Conservation (phyloP, 2,888 invertebrate species). For the Nemapogon koenigi region DNA sequence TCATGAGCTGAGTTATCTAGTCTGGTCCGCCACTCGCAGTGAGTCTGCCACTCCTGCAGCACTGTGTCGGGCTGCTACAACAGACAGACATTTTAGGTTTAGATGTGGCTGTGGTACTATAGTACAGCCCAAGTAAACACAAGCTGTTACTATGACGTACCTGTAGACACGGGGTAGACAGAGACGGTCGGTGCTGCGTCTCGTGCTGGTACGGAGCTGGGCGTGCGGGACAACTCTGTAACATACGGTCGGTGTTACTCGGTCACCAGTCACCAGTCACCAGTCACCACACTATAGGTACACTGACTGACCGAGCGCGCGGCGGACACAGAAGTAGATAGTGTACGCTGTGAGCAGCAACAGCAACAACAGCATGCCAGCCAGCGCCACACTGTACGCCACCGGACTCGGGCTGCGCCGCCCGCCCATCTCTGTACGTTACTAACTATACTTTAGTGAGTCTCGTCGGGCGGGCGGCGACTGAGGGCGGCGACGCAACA, state of each 20-base stretch:
- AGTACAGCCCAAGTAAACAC: too few species aligned
- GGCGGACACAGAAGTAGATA: constrained; percentile 42
- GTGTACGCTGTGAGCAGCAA: constrained; percentile 43
- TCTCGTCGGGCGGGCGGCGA: neutral
- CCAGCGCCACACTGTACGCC: constrained; percentile 49
- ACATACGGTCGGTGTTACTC: neutral
- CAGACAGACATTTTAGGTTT: too few species aligned
- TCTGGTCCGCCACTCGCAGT: too few species aligned
- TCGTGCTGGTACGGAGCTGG: neutral
- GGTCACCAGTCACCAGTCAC: constrained; percentile 12
- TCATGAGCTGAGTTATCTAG: too few species aligned
- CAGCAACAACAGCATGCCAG: constrained; percentile 35
- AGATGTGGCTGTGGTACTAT: too few species aligned
- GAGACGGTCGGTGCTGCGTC: neutral
- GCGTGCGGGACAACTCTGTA: constrained; percentile 3
- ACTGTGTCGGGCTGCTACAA: too few species aligned
- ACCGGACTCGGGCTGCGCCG: constrained; percentile 30
- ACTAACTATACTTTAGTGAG: too few species aligned
- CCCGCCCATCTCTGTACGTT: constrained; percentile 14
- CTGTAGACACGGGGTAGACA: too few species aligned
- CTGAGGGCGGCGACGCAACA: neutral
- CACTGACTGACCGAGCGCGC: constrained; percentile 37
- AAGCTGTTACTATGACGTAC: too few species aligned
- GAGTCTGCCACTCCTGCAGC: too few species aligned
- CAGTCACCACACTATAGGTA: constrained; percentile 16